Evolutionary conservation across 2,113 vertebrate species (phyloP).

Genomic region (Xiphophorus couchianus): DNA sequence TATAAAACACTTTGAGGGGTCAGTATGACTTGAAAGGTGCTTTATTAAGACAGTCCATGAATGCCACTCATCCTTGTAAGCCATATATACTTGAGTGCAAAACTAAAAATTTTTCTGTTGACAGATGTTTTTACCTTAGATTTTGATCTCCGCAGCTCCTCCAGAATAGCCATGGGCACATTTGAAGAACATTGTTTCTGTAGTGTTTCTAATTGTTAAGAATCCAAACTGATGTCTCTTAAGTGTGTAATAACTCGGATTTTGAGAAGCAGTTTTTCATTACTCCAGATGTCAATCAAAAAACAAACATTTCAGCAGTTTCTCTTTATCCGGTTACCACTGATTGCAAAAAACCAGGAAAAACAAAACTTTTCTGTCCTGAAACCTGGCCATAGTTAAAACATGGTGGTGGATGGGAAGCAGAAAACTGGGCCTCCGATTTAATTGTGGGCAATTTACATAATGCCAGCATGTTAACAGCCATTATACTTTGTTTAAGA

Average conservation of each 20-base stretch:
- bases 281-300: slow-evolving; percentile 4
- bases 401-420: background rate
- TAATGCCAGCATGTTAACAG: background rate
- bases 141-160: background rate
- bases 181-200: background rate
- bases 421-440: background rate
- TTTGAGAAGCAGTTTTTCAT: slow-evolving; percentile 2
- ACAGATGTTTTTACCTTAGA: too few species aligned
- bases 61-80: background rate
- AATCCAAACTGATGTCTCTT: background rate
- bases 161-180: background rate
- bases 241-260: slow-evolving; percentile 11
- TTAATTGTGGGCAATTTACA: background rate
- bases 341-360: background rate
- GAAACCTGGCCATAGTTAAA: background rate
- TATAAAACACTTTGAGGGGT: too few species aligned
- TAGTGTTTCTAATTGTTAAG: background rate
- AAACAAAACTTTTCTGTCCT: too few species aligned
- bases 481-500: background rate
- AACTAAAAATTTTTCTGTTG: background rate
- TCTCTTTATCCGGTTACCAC: background rate
- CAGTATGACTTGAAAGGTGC: too few species aligned
- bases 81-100: background rate
- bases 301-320: background rate
- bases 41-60: too few species aligned